These are phyloP conservation scores for Sardinella longiceps DNA, from an alignment of 2,797 vertebrate genomes.

Conservation along the genomic window DNA sequence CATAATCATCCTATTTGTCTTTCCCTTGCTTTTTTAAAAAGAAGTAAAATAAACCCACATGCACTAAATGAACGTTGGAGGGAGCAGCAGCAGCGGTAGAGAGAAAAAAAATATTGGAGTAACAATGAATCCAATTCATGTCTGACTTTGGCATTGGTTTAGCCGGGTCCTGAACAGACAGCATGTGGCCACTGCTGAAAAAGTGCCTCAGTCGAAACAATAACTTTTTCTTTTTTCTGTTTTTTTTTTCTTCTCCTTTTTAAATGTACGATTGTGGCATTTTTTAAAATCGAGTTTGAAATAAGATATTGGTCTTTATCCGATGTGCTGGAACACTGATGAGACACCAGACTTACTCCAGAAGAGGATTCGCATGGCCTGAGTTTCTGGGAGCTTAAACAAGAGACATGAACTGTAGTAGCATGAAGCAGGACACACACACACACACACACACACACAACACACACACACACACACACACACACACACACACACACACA, in stretches of 20 bases:
- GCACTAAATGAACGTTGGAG: constrained; percentile 53
- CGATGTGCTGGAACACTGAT: background rate
- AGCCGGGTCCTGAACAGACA: constrained; percentile 42
- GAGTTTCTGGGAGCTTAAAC: background rate
- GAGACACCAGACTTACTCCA: background rate
- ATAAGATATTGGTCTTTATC: background rate
- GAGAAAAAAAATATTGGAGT: constrained; percentile 17
- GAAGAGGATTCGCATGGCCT: background rate
- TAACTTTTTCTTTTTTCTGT: background rate
- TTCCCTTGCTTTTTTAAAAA: constrained; percentile 53
- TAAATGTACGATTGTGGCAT: background rate
- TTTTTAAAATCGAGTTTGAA: constrained; percentile 2
- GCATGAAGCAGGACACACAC: background rate
- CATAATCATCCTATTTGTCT: constrained; percentile 61
- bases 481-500: too few relatives aligned
- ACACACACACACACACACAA: too few relatives aligned
- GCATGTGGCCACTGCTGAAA: constrained; percentile 24
- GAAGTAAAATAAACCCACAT: constrained; percentile 64
- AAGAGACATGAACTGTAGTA: background rate
- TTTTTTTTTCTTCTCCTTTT: too few relatives aligned
- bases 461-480: too few relatives aligned
- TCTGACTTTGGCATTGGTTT: constrained; percentile 53
- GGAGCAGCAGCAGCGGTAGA: constrained; percentile 25
- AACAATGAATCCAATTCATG: constrained; percentile 71
- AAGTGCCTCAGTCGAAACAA: background rate